Conservation (phyloP, 2,888 invertebrate species). For the Hypolimnas misippus region DNA sequence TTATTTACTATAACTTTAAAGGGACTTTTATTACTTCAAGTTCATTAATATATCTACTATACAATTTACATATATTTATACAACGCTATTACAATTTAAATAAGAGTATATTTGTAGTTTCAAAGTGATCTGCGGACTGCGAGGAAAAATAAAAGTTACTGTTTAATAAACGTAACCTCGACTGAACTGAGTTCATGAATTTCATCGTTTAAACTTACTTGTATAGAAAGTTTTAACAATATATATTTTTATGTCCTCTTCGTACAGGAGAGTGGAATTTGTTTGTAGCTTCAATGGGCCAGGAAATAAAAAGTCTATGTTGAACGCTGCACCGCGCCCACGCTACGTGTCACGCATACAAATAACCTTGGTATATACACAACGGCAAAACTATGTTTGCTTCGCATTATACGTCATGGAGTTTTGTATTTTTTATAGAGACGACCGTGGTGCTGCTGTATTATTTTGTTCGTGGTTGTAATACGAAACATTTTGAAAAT, state of each 20-base stretch:
- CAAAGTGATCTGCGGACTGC: no score
- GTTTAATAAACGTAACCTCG: background rate
- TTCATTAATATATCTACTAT: no score
- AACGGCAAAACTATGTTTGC: slow-evolving; percentile 23
- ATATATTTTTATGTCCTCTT: slow-evolving; percentile 13
- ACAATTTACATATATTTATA: no score
- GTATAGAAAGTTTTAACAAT: slow-evolving; percentile 13
- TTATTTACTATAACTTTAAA: no score
- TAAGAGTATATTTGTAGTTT: no score
- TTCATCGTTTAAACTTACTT: background rate
- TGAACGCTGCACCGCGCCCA: slow-evolving; percentile 29
- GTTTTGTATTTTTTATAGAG: slow-evolving; percentile 25
- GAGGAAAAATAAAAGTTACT: background rate
- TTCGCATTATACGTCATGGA: slow-evolving; percentile 24
- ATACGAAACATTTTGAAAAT: slow-evolving; percentile 7
- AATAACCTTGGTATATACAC: slow-evolving; percentile 31
- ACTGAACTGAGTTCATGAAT: no score
- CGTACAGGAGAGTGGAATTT: slow-evolving; percentile 12
- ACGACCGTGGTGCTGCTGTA: slow-evolving; percentile 15
- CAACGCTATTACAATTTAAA: no score
- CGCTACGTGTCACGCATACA: slow-evolving; percentile 37
- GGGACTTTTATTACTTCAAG: no score
- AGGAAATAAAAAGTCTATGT: slow-evolving; percentile 36
- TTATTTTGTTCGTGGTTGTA: slow-evolving; percentile 18
- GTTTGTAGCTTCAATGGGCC: slow-evolving; percentile 24